phyloP scores from a whole-genome alignment of 2,888 invertebrate species.

The Crossocerus cetratus region DNA sequence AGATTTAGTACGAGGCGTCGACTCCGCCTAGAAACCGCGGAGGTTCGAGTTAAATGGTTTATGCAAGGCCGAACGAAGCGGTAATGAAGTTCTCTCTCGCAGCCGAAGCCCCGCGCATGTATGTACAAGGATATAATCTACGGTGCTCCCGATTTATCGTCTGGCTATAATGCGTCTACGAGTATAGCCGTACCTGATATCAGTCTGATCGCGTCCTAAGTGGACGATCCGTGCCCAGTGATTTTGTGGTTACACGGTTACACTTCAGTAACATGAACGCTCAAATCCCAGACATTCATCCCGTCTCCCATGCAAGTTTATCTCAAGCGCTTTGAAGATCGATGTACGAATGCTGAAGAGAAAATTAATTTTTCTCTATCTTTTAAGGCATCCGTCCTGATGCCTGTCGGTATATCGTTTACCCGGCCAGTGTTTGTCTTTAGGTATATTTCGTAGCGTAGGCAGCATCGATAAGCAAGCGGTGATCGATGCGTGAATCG shows the following conservation, averaged over 20 bases:
- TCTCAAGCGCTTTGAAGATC: too few relatives aligned
- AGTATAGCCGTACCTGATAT: background rate
- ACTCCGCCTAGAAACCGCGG: conserved; percentile 74
- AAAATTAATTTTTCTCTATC: too few relatives aligned
- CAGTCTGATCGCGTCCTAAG: conserved; percentile 24
- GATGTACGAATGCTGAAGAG: too few relatives aligned
- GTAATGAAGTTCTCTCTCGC: conserved; percentile 76
- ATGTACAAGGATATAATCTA: conserved; percentile 71
- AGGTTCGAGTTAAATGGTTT: conserved; percentile 76
- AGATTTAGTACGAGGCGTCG: conserved; percentile 72
- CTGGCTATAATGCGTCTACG: conserved; percentile 68
- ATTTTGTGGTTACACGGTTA: conserved; percentile 31
- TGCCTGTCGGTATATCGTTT: too few relatives aligned
- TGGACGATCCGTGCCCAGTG: conserved; percentile 24
- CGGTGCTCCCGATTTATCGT: conserved; percentile 73
- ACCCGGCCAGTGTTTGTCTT: too few relatives aligned
- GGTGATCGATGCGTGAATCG: conserved; percentile 30
- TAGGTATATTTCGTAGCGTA: too few relatives aligned
- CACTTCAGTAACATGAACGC: too few relatives aligned
- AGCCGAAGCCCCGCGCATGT: conserved; percentile 30
- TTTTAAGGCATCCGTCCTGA: too few relatives aligned
- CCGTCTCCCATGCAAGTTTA: too few relatives aligned
- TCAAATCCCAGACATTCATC: too few relatives aligned
- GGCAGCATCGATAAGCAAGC: background rate
- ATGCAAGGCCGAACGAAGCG: conserved; percentile 75